Percentiles rank a stretch among this genome's conserved stretches.
Evolutionary conservation across 1,140 invertebrate genomes (phyloP).

Genomic region (Drosophila fuyamai): DNA sequence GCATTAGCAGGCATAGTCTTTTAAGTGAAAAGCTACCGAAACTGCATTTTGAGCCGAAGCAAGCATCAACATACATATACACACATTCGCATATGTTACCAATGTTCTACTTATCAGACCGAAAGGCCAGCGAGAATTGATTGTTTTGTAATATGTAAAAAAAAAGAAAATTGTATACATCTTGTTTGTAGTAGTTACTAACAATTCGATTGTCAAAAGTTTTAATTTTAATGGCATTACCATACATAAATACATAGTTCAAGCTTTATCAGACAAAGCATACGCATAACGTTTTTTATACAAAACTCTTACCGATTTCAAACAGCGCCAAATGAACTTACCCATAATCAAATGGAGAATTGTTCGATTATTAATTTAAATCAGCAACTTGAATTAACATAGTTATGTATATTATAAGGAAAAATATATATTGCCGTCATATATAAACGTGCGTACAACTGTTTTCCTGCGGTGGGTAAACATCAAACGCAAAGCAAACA

Average conservation of each 20-base stretch:
- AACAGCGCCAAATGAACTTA: conserved; percentile 79
- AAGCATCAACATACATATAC: conserved; percentile 41
- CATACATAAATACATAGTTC: conserved; percentile 25
- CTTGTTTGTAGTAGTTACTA: conserved; percentile 36
- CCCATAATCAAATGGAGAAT: conserved; percentile 55
- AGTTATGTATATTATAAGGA: conserved; percentile 41
- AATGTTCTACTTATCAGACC: conserved; percentile 44
- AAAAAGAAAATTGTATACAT: conserved; percentile 21
- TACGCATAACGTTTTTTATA: conserved; percentile 56
- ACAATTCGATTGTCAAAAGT: conserved; percentile 34
- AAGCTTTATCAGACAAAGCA: conserved; percentile 37
- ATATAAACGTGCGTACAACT: conserved; percentile 24
- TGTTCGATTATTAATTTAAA: conserved; percentile 70
- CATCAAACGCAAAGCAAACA: conserved; percentile 9
- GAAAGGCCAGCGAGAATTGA: conserved; percentile 45
- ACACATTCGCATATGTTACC: conserved; percentile 60
- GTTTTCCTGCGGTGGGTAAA: conserved; percentile 14
- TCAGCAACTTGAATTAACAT: conserved; percentile 45
- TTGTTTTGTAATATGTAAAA: conserved; percentile 55
- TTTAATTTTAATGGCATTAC: conserved; percentile 21
- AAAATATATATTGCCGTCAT: conserved; percentile 48
- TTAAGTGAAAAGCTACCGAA: conserved; percentile 72
- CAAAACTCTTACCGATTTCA: conserved; percentile 66
- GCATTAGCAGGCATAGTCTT: conserved; percentile 48
- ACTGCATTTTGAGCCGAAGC: conserved; percentile 69